Evolutionary conservation across 92 coral and sea anemone genomes (phyloP), one percentile per base, ranked within the genome.

Genomic region (Nematostella vectensis): DNA sequence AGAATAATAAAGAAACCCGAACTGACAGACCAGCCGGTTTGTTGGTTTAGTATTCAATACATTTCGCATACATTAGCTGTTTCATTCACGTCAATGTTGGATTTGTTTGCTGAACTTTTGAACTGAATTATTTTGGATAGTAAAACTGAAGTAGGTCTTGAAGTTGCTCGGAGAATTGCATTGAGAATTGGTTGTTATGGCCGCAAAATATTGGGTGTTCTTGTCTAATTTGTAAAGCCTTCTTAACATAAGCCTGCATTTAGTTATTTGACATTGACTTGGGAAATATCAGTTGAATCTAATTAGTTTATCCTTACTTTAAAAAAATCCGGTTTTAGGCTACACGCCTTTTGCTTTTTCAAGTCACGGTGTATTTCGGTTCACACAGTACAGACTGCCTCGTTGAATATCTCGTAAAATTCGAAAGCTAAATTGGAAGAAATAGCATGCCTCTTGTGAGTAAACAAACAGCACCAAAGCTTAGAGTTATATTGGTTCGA

Each of bases 271-370:
- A 37, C 54, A 36, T 55, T 27, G 53, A 26, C 54, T 54, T 47
- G 29, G 4, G 37, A 47, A 13, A 54, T 42, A 53, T 66, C 72
- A 54, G 53, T 15, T 55, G 61, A 65, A 31, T 39, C 12, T 55
- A 66, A 66, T 66, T 55, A 54, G 54, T 55, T 66, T 66, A 55
- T 66, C 72, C 55, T 11, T 55, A 39, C 29, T 25, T 38, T 19
- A 22, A 16, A 59, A 27, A 24, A 27, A 27, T 27, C 22, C 28
- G 27, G 50, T 66, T 59, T 48, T 45, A 27, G 25, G 39, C 50
- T 54, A 49, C 30, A 28, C 42, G 72, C 28, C 63, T 51, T 40
- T 10, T 4, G 15, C 40, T 33, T 33, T 33, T 15, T 6, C 6
- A 33, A 15, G 6, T 15, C 15, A 33, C 8, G 15, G 40, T 6